Conservation (phyloP, 2,888 invertebrate genomes). For the Metacarcinus magister region DNA sequence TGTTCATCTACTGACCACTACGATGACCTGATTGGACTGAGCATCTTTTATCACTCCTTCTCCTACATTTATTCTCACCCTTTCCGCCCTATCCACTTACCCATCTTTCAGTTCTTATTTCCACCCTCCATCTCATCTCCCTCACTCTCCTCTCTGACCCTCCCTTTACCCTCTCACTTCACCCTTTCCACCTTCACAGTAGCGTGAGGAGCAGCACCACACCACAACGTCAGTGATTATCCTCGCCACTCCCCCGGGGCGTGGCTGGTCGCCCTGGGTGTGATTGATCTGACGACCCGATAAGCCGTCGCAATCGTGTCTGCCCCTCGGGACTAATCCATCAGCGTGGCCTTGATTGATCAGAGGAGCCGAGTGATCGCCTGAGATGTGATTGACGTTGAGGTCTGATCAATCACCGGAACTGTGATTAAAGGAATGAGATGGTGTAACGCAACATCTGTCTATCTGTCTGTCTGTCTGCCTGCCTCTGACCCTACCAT, state of each 20-base stretch:
- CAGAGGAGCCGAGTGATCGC: constrained; percentile 36
- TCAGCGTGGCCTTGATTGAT: background rate
- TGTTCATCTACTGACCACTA: background rate
- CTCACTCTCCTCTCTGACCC: background rate
- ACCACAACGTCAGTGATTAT: background rate
- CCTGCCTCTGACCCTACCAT: background rate
- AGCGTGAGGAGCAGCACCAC: background rate
- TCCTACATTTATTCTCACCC: background rate
- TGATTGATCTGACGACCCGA: constrained; percentile 54
- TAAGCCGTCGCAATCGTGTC: constrained; percentile 13
- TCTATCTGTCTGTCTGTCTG: background rate
- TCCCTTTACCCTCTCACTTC: background rate
- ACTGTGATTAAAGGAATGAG: constrained; percentile 56
- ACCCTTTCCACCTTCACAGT: constrained; percentile 7
- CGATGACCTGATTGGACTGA: background rate
- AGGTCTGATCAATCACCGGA: constrained; percentile 62
- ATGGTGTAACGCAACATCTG: constrained; percentile 1
- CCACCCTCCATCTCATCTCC: background rate
- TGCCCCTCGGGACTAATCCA: constrained; percentile 44
- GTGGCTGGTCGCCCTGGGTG: background rate
- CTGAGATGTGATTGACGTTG: constrained; percentile 54
- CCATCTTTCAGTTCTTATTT: background rate
- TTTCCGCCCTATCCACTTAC: background rate
- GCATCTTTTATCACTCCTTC: background rate
- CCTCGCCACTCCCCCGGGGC: background rate